These are phyloP conservation scores for Nesidiocoris tenuis DNA, from an alignment of 2,888 invertebrate species.

Conservation along the genomic window DNA sequence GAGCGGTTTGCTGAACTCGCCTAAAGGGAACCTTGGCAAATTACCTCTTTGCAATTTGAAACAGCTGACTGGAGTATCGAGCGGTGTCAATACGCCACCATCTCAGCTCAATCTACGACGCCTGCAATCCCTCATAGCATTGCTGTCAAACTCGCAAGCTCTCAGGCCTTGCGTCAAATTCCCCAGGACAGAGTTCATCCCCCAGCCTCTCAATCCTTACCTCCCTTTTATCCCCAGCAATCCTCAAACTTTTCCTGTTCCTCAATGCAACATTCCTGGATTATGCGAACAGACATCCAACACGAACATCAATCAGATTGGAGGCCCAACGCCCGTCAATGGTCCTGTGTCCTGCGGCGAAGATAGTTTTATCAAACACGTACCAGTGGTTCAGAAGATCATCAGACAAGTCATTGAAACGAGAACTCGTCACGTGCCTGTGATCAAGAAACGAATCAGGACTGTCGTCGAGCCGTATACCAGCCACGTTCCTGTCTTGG, in stretches of 20 bases:
- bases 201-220: not conserved
- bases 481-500: constrained; percentile 41
- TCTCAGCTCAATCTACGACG: not conserved
- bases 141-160: not conserved
- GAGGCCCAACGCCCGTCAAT: no score
- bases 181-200: not conserved
- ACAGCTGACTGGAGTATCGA: not conserved
- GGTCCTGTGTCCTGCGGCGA: constrained; percentile 31
- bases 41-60: constrained; percentile 4
- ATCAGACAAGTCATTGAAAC: constrained; percentile 6
- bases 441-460: constrained; percentile 24
- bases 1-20: constrained; percentile 5
- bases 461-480: constrained; percentile 45
- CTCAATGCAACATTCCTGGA: constrained; percentile 39
- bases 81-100: not conserved
- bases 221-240: not conserved
- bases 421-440: constrained; percentile 40
- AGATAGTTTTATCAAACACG: constrained; percentile 36
- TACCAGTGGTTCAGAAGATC: constrained; percentile 39
- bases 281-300: constrained; percentile 1
- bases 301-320: no score
- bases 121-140: not conserved
- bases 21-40: constrained; percentile 16
- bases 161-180: no score
- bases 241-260: not conserved